Base-by-base conservation (phyloP, 2,888 invertebrate species). In the Cantharis rufa region DNA sequence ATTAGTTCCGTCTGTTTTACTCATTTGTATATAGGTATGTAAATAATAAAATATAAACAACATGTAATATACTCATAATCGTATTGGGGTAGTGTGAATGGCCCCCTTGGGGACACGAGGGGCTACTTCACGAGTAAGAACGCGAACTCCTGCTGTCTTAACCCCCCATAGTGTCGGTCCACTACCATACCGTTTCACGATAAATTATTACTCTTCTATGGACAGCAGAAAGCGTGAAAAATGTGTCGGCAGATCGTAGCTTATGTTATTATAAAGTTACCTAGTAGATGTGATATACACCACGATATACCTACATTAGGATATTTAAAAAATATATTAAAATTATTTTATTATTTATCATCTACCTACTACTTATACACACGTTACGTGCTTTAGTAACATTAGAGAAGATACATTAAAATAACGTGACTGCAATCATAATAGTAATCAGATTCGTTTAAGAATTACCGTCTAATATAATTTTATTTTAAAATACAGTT, bases 31-130 rank as follows among this genome's bases (percentile, higher is more conserved):
- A 24, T 24, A 48, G n/a, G 27, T 63, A 64, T 64, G 71, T 62
- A 63, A 64, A 62, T 73, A 71, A 64, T 74, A 74, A 79, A 81
- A 80, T 79, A 79, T 81, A 82, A 82, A 82, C 82, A 82, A 82
- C 81, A 78, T 83, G 81, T 84, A 83, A 84, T 84, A 83, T 82
- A 83, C 83, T 82, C 79, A 82, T 83, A 83, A 82, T 80, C 78
- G 82, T 79, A 81, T 78, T 80, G 79, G 83, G 83, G 83, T 84
- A 82, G 84, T 83, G 84, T 83, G 84, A 84, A 84, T 83, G 83
- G 83, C 81, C 83, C 82, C 82, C 81, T 81, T 81, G 82, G 83
- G 82, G 82, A 82, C 80, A 80, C 81, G 79, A 78, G 82, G 82
- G 83, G 82, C 84, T 83, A 83, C 83, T 82, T 82, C 80, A 80